Base-by-base conservation (phyloP, 2,888 invertebrate species). In the Drosophila percnosoma region DNA sequence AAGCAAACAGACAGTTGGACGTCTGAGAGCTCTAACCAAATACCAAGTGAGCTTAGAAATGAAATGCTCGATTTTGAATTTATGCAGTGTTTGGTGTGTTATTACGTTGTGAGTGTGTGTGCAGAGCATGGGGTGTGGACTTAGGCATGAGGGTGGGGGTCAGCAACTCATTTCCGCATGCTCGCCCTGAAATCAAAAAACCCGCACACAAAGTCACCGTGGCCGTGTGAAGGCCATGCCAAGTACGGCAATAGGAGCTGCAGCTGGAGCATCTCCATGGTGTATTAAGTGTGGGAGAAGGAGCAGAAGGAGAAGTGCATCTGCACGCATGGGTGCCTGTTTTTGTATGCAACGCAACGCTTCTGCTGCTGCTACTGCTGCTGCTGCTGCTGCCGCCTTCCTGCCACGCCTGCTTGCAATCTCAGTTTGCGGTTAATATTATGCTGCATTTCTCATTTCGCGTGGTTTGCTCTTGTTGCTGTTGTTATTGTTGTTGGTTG, bases 381-480 rank as follows among this genome's bases (percentile, higher is more conserved):
- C 34, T 24, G 21, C 31, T 29, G 4, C 45, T 21, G 4, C 29
- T 52, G 15, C 34, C 29, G 21, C 48, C 53, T 27, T 55, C 48
- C 63, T 69, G 70, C 54, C 57, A 57, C 70, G 78, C 61, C 78
- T 78, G 29, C 81, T 79, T 82, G 82, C 82, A 91, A 90, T 90
- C 91, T 90, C 90, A 90, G 90, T 90, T 90, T 90, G 90, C 82
- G 90, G 91, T 91, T 90, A 88, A 90, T 89, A 91, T 90, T 87
- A 89, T 87, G 83, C 87, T 89, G 87, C 89, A 87, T 87, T 89
- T 87, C 87, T 87, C 87, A 87, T 87, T 87, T 87, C 87, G 83
- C 76, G 82, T 81, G 78, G 78, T 61, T 75, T 73, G 75, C 66
- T 76, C 27, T 38, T n/a, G 76, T 67, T 75, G 78, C 68, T 74